Evolutionary conservation across 2,113 vertebrate genomes (phyloP).

Genomic region (Phoenicopterus ruber): DNA sequence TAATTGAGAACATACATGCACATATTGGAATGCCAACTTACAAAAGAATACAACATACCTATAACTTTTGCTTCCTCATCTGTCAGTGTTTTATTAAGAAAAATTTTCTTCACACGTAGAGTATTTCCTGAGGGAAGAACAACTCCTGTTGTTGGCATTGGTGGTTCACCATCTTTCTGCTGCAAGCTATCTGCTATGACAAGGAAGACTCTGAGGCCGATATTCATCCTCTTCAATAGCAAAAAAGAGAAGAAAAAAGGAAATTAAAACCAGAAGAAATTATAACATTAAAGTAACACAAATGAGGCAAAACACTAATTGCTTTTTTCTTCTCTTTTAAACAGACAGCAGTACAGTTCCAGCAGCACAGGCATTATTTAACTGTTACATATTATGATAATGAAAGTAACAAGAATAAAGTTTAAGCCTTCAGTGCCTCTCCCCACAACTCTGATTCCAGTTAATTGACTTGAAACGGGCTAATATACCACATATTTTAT

Average conservation of each 20-base stretch:
- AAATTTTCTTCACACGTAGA: slow-evolving; percentile 98
- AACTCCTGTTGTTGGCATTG: slow-evolving; percentile 97
- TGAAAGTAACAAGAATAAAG: not conserved
- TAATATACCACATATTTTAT: not conserved
- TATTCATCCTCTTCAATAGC: slow-evolving; percentile 92
- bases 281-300: not conserved
- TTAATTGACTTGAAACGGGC: not conserved
- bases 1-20: not conserved
- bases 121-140: slow-evolving; percentile 98
- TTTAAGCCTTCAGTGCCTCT: not conserved
- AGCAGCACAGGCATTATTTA: not conserved
- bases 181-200: slow-evolving; percentile 98
- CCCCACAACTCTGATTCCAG: not conserved
- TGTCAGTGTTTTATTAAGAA: slow-evolving; percentile 96
- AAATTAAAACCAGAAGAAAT: not conserved
- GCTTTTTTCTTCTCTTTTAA: not conserved
- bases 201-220: slow-evolving; percentile 94
- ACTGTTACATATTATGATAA: not conserved
- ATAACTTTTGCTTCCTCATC: slow-evolving; percentile 99
- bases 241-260: not conserved
- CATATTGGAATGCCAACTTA: not conserved
- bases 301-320: not conserved
- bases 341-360: accelerated
- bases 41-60: slow-evolving; percentile 72
- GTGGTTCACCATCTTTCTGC: slow-evolving; percentile 96